These are phyloP conservation scores for Pogonognathellus flavescens DNA, from an alignment of 1,140 invertebrate genomes.

Conservation along the genomic window DNA sequence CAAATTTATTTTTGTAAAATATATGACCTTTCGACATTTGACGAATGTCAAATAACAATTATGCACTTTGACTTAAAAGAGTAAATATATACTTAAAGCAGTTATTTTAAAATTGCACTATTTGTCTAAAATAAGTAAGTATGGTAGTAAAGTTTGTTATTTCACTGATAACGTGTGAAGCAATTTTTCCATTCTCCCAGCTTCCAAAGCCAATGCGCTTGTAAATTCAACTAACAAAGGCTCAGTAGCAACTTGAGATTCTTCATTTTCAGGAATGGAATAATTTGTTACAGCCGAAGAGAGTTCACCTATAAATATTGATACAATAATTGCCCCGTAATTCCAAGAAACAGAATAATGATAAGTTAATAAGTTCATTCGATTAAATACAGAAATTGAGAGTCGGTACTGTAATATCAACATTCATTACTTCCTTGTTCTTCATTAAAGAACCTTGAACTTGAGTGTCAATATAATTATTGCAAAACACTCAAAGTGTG, in stretches of 20 bases:
- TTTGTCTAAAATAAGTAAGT: too few species aligned
- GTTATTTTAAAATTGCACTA: too few species aligned
- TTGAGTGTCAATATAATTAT: neutral
- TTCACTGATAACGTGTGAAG: neutral
- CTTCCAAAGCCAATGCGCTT: conserved; percentile 16
- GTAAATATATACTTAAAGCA: too few species aligned
- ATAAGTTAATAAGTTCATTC: too few species aligned
- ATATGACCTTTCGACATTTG: too few species aligned
- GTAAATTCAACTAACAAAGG: conserved; percentile 1
- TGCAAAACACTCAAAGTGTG: too few species aligned
- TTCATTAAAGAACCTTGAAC: neutral
- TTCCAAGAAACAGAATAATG: neutral
- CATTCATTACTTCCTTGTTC: too few species aligned
- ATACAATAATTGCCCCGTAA: neutral
- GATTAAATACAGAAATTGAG: too few species aligned
- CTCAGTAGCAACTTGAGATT: neutral
- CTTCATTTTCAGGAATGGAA: neutral
- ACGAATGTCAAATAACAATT: too few species aligned
- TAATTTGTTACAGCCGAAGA: neutral
- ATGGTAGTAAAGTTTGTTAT: neutral
- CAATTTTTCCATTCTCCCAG: conserved; percentile 1
- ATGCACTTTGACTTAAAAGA: too few species aligned
- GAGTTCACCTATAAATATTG: neutral
- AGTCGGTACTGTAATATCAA: too few species aligned
- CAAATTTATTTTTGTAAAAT: too few species aligned